Percentiles rank a stretch among this genome's conserved stretches.
Evolutionary conservation across 1,140 invertebrate genomes (phyloP).

Genomic region (Brachionus plicatilis): DNA sequence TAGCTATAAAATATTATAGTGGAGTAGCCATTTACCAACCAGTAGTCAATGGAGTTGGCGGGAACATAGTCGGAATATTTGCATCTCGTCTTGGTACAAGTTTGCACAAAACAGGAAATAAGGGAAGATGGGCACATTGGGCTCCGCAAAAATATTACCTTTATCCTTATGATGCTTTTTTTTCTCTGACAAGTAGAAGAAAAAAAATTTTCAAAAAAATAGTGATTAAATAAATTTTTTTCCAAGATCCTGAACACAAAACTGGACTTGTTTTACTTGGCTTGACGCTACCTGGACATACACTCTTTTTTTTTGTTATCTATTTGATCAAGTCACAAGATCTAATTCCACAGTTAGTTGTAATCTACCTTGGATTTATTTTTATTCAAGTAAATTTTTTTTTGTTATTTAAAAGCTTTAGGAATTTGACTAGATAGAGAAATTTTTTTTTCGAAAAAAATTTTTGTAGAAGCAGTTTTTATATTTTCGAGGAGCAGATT

Average conservation of each 20-base stretch:
- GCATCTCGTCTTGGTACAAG: conserved; percentile 81
- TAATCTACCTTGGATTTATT: conserved; percentile 68
- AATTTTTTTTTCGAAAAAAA: too few species aligned
- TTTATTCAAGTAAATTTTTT: conserved; percentile 4
- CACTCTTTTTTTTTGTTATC: conserved; percentile 82
- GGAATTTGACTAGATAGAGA: too few species aligned
- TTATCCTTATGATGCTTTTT: conserved; percentile 14
- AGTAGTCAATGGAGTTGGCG: conserved; percentile 68
- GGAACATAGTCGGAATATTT: conserved; percentile 86
- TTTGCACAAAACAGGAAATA: conserved; percentile 51
- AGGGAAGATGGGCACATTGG: conserved; percentile 44
- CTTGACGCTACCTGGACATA: conserved; percentile 84
- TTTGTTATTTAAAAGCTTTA: neutral
- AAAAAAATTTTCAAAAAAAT: neutral
- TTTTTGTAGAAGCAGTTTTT: too few species aligned
- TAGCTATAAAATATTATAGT: conserved; percentile 49
- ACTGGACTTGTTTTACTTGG: conserved; percentile 74
- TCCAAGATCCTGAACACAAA: conserved; percentile 53
- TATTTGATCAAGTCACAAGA: conserved; percentile 62
- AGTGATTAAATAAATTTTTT: neutral
- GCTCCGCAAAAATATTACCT: neutral
- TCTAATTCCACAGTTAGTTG: conserved; percentile 73
- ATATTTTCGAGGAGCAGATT: too few species aligned
- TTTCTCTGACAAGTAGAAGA: neutral
- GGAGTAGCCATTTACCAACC: conserved; percentile 56